Base-by-base conservation (phyloP, 2,888 invertebrate genomes). In the Acrobasis repandana region DNA sequence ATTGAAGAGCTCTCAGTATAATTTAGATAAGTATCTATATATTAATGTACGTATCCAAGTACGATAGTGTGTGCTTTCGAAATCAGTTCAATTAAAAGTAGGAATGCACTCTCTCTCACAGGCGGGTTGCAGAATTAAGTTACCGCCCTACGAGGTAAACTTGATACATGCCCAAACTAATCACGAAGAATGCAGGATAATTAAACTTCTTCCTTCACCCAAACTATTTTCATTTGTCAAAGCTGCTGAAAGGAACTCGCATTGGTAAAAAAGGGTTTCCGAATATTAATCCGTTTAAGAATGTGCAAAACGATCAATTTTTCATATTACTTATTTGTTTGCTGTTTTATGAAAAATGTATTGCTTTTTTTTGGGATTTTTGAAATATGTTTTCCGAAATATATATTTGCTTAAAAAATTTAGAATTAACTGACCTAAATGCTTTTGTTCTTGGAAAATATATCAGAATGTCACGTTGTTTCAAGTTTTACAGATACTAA, bases 141-240 rank as follows among this genome's bases (percentile, higher is more conserved):
- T 28, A 28, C 28, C 28, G 2, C 0, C 28, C 28, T 28, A 28
- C 28, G 8, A 28, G 6, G 28, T 28, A 28, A 28, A 28, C 28
- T 28, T 28, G 28, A 28, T 4, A 28, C 28, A 28, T 68, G 72
- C 73, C 79, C 77, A 81, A 82, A 84, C 82, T 85, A 86, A 86
- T 82, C 82, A 76, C 75, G 67, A 84, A 85, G 77, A 81, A 83
- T 77, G 72, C 78, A 73, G 72, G 75, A 73, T 83, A 82, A 83
- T 84, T 81, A 80, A 81, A 81, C 73, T 74, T 68, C 74, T 80
- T 75, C 73, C 66, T 51, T 67, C 64, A 28, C 6, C 28, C 0
- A 28, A 81, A 83, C 81, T 83, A 83, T 79, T 80, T 80, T 77
- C 76, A 81, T 79, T 79, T 72, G 68, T 71, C 64, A 72, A 70